Conservation (phyloP, 2,888 invertebrate genomes). For the Pterostichus niger region DNA sequence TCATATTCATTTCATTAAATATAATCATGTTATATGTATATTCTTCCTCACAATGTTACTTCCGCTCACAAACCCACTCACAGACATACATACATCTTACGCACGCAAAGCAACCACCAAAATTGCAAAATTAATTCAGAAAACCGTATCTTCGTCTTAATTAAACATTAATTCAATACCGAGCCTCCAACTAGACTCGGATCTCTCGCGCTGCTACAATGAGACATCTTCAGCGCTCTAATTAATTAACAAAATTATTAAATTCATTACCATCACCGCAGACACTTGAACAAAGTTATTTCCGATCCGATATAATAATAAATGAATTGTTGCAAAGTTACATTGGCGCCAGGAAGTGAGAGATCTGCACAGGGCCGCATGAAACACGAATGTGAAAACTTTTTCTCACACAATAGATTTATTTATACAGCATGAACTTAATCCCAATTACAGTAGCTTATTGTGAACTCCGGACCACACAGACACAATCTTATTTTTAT, state of each 20-base stretch:
- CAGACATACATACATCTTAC: not conserved
- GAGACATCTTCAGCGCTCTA: slow-evolving; percentile 1
- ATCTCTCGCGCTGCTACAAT: not conserved
- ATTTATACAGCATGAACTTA: too few species aligned
- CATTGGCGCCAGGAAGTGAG: not conserved
- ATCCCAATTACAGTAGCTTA: too few species aligned
- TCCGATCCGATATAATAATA: slow-evolving; percentile 31
- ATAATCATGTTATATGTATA: slow-evolving; percentile 6
- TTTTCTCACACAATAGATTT: too few species aligned
- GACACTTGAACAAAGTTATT: slow-evolving; percentile 45
- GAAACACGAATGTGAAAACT: too few species aligned
- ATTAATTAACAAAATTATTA: slow-evolving; percentile 56
- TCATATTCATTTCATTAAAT: slow-evolving; percentile 25
- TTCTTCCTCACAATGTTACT: slow-evolving; percentile 4
- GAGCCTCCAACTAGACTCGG: not conserved
- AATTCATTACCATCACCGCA: slow-evolving; percentile 55
- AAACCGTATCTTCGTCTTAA: slow-evolving; percentile 49
- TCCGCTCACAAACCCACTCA: slow-evolving; percentile 9
- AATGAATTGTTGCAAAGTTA: slow-evolving; percentile 45
- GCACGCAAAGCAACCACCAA: not conserved
- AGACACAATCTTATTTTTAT: too few species aligned
- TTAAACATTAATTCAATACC: slow-evolving; percentile 41
- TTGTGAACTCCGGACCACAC: too few species aligned
- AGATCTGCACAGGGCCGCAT: too few species aligned
- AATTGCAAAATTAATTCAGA: slow-evolving; percentile 45